Conservation (phyloP, 2,113 vertebrate species). For the western clawed frog (Xenopus tropicalis) region DNA sequence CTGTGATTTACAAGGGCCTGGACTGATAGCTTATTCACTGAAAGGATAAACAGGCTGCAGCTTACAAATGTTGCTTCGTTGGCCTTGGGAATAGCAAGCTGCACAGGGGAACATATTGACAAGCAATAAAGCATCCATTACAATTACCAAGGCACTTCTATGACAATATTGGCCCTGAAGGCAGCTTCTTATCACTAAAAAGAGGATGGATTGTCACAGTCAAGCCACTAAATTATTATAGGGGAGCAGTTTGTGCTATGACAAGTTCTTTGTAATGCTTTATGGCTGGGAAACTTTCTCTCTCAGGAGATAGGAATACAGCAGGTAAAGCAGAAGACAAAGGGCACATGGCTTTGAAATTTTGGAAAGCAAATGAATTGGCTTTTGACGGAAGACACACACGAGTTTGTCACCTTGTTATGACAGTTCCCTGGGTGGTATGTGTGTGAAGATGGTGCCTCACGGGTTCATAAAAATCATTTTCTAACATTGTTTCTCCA, state of each 20-base stretch:
- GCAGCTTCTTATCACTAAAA: conserved; percentile 30
- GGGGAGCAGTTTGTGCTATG: conserved; percentile 1
- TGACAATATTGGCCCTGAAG: conserved; percentile 43
- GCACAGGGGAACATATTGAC: conserved; percentile 58
- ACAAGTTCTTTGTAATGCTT: conserved; percentile 9
- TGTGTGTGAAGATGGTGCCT: too few species aligned
- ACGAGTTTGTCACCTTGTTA: too few species aligned
- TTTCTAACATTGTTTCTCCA: too few species aligned
- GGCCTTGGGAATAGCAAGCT: conserved; percentile 51
- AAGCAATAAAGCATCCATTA: conserved; percentile 49
- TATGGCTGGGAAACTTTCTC: conserved; percentile 2
- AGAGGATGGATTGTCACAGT: conserved; percentile 29
- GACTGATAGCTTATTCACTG: conserved; percentile 50
- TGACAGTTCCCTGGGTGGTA: too few species aligned
- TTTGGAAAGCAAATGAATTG: too few species aligned
- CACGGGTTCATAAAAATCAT: too few species aligned
- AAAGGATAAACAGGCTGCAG: conserved; percentile 55
- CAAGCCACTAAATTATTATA: conserved; percentile 28
- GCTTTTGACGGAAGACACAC: too few species aligned
- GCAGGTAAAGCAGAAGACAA: background rate
- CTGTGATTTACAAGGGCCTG: conserved; percentile 54
- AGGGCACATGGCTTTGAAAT: too few species aligned
- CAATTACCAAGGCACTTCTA: conserved; percentile 40
- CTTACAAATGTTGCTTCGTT: conserved; percentile 52
- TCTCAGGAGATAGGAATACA: background rate